Base-by-base conservation (phyloP, 2,113 vertebrate species). In the Puntigrus tetrazona region DNA sequence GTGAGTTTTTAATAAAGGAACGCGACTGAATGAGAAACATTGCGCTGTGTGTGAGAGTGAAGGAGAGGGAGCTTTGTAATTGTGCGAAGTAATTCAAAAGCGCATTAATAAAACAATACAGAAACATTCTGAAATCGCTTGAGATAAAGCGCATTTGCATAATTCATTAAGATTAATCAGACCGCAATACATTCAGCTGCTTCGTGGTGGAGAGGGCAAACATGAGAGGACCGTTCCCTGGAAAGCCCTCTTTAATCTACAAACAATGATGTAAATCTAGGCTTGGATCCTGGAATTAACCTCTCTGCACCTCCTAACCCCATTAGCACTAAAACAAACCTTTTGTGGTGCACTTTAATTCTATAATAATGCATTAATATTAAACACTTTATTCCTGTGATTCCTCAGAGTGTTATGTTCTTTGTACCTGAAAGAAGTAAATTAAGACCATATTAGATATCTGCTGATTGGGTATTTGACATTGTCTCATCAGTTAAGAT, bases 111-210 rank as follows among this genome's bases (percentile, higher is more conserved):
- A 94, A 94, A 94, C 92, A 94, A 94, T 94, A 92, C 89, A 91
- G 91, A 94, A 94, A 93, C 93, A 93, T 92, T 92, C 92, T 90
- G 91, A 95, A 93, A 94, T 94, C 91, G 92, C 93, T 93, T 92
- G 92, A 94, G 94, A 94, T 93, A 93, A 92, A 92, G 92, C 84
- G 70, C 88, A 94, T 94, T 94, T 95, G 93, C 93, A 94, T 94
- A 94, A 94, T 94, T 94, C 93, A 94, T 94, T 93, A 93, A 92
- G 93, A 94, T 95, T 94, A 94, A 94, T 93, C 94, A 94, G 92
- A 92, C 86, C 82, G 89, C 91, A 91, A 93, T 92, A 90, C 91
- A 89, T 91, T 88, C 77, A 87, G 86, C 87, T 34, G 89, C 91
- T 89, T 86, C 31, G 41, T 89, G 89, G 89, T 89, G 87, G 83